Evolutionary conservation across 2,113 vertebrate genomes (phyloP).

Genomic region (Scomber japonicus): DNA sequence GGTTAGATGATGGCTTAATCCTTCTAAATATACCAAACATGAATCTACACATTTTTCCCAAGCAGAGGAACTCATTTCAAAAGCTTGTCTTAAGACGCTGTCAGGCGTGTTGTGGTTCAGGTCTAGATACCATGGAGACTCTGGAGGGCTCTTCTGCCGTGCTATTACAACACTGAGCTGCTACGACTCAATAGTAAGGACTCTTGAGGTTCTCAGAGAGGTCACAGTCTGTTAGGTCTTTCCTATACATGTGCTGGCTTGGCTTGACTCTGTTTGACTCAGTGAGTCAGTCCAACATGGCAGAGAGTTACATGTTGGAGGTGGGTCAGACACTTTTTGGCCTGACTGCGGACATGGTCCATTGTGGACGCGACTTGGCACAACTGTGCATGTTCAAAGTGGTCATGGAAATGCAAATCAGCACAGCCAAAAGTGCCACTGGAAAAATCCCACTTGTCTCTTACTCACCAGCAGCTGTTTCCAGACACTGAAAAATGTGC

Average conservation of each 20-base stretch:
- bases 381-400: no score
- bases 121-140: slow-evolving; percentile 13
- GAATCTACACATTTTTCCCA: no score
- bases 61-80: neutral
- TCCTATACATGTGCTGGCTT: no score
- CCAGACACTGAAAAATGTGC: neutral
- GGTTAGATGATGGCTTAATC: neutral
- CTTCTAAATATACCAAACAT: neutral
- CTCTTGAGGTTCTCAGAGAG: slow-evolving; percentile 24
- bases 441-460: neutral
- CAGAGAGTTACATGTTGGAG: no score
- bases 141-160: slow-evolving; percentile 18
- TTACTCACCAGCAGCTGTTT: slow-evolving; percentile 9
- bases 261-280: no score
- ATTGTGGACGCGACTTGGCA: no score
- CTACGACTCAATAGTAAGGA: slow-evolving; percentile 8
- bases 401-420: no score
- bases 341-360: no score
- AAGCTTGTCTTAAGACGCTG: neutral
- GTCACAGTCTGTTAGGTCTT: neutral
- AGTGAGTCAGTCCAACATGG: no score
- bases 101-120: slow-evolving; percentile 6
- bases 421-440: no score
- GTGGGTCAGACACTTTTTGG: no score
- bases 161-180: slow-evolving; percentile 17